These are phyloP conservation scores for Pterostichus niger DNA, from an alignment of 2,888 invertebrate genomes.

Conservation along the genomic window DNA sequence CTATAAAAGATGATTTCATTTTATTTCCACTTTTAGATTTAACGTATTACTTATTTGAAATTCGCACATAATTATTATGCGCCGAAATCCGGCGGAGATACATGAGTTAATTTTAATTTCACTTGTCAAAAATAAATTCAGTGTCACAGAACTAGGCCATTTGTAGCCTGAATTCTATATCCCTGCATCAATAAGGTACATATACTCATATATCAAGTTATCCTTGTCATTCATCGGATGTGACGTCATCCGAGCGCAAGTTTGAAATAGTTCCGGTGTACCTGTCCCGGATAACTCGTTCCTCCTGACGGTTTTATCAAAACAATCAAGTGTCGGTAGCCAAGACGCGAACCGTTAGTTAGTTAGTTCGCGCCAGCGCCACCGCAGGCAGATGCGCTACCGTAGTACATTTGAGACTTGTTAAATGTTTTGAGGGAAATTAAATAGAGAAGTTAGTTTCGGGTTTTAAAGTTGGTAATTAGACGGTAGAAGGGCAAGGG, in stretches of 20 bases:
- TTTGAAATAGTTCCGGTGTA: constrained; percentile 44
- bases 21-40: too few species aligned
- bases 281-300: constrained; percentile 37
- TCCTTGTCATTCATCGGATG: background rate
- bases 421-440: constrained; percentile 38
- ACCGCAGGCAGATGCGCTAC: constrained; percentile 26
- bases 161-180: background rate
- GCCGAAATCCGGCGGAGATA: too few species aligned
- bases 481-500: background rate
- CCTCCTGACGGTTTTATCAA: constrained; percentile 35
- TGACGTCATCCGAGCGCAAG: constrained; percentile 22
- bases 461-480: constrained; percentile 52
- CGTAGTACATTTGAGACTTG: constrained; percentile 24
- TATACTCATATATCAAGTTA: background rate
- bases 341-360: constrained; percentile 14
- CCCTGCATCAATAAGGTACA: constrained; percentile 12
- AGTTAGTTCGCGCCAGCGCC: background rate
- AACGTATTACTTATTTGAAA: too few species aligned
- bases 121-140: too few species aligned
- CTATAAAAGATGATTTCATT: too few species aligned
- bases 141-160: background rate
- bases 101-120: too few species aligned
- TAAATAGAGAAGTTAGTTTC: constrained; percentile 55
- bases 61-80: too few species aligned
- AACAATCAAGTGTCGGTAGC: constrained; percentile 30